Evolutionary conservation across 2,888 invertebrate species (phyloP).

Genomic region (Ormyrus pomaceus): DNA sequence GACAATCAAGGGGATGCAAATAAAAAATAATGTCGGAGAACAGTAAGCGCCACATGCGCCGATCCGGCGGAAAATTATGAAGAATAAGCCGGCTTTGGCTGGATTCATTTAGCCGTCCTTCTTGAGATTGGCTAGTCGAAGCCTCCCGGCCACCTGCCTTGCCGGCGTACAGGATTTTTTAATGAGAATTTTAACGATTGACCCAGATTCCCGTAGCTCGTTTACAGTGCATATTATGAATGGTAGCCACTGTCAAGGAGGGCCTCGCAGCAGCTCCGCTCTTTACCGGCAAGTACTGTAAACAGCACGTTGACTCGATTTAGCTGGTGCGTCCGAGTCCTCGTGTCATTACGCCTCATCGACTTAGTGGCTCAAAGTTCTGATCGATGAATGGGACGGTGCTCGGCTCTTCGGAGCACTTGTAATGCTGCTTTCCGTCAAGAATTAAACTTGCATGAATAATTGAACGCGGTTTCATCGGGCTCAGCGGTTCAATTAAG

Average conservation of each 20-base stretch:
- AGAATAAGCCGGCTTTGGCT: constrained; percentile 57
- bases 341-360: background rate
- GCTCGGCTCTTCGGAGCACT: background rate
- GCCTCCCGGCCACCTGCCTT: no score
- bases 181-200: constrained; percentile 73
- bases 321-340: background rate
- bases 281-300: constrained; percentile 9
- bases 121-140: background rate
- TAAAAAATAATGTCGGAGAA: constrained; percentile 30
- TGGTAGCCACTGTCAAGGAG: constrained; percentile 3
- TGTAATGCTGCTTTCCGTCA: background rate
- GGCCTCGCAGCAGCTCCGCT: constrained; percentile 10
- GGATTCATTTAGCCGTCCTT: constrained; percentile 53
- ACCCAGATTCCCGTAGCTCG: constrained; percentile 65
- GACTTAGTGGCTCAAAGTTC: background rate
- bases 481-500: no score
- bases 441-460: no score
- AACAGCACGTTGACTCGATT: background rate
- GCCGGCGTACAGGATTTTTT: constrained; percentile 63
- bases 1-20: constrained; percentile 42
- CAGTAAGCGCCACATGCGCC: constrained; percentile 17
- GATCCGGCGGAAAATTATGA: constrained; percentile 25
- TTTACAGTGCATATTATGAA: constrained; percentile 46
- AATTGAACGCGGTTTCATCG: no score
- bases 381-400: background rate